Conservation (phyloP, 2,888 invertebrate genomes). For the Erebia ligea region DNA sequence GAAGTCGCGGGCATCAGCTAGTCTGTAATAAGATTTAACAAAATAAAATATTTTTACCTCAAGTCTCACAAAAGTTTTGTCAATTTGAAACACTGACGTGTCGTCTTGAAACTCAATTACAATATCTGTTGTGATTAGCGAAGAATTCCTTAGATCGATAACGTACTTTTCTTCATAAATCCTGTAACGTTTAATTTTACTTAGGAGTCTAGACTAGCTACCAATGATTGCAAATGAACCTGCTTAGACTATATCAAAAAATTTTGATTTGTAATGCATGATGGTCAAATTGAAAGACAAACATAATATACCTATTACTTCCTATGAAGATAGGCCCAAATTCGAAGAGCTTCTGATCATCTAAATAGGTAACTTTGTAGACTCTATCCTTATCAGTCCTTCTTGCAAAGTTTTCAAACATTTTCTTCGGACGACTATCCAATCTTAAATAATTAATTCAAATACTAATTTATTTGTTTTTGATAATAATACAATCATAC, state of each 20-base stretch:
- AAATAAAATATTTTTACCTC: constrained; percentile 52
- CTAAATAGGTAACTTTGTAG: constrained; percentile 72
- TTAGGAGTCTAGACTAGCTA: neutral
- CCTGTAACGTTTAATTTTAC: constrained; percentile 51
- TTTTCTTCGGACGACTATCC: constrained; percentile 76
- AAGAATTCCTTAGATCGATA: constrained; percentile 81
- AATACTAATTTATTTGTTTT: neutral
- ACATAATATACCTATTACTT: constrained; percentile 53
- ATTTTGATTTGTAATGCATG: neutral
- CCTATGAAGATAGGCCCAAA: constrained; percentile 77
- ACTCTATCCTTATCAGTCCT: constrained; percentile 65
- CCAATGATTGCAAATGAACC: neutral
- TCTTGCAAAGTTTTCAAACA: constrained; percentile 72
- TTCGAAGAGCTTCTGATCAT: constrained; percentile 71
- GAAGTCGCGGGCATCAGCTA: no score
- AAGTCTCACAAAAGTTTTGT: constrained; percentile 62
- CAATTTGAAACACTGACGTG: constrained; percentile 71
- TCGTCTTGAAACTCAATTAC: constrained; percentile 71
- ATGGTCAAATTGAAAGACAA: neutral
- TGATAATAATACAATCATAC: neutral
- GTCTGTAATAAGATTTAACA: neutral
- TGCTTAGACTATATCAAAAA: no score
- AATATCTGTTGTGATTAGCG: constrained; percentile 75
- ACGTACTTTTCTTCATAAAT: constrained; percentile 72
- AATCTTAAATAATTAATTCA: constrained; percentile 51